Evolutionary conservation across 1,140 invertebrate species (phyloP), one percentile per base, ranked within the genome.

Genomic region (Caerostris darwini): DNA sequence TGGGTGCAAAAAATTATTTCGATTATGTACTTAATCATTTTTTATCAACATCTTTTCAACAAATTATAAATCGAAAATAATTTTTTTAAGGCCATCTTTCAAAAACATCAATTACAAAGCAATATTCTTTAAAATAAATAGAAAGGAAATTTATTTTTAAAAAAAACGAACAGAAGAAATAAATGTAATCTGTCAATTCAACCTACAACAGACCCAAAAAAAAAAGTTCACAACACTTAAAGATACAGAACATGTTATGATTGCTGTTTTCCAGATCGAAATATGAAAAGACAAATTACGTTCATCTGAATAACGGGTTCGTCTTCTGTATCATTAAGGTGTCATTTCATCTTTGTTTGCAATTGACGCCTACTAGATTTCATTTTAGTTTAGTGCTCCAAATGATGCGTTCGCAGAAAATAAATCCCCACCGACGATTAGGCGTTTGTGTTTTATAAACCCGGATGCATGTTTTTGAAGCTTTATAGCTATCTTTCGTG

Each of bases 361-460:
- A 77, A 77, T 53, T 77, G 71, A 77, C 71, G 50, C 71, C 71
- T 77, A 77, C 71, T 12, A 19, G 71, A 77, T 77, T 77, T 71
- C n/a, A 71, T 34, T 71, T 77, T 77, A 5, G 3, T 77, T 71
- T 71, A 14, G 34, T 77, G 34, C 7, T 77, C 61, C 17, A 14
- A 5, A 50, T 50, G 71, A 77, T 7, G 34, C 71, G 7, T 77
- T 77, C 71, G 4, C 3, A 53, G 71, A 77, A 77, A 50, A 77
- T 77, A 77, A 77, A 50, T 77, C 34, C 14, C 12, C 10, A 14
- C 5, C 71, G 71, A 77, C 71, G 34, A 77, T 53, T 50, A 77
- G 71, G 71, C 71, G 71, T 77, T 3, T 19, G 67, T 71, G 3
- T 71, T 50, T 71, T 8, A 50, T 50, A 53, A 10, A 53, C 50